Evolutionary conservation across 2,797 vertebrate species (phyloP).

Genomic region (Schizopygopsis pylzovi): DNA sequence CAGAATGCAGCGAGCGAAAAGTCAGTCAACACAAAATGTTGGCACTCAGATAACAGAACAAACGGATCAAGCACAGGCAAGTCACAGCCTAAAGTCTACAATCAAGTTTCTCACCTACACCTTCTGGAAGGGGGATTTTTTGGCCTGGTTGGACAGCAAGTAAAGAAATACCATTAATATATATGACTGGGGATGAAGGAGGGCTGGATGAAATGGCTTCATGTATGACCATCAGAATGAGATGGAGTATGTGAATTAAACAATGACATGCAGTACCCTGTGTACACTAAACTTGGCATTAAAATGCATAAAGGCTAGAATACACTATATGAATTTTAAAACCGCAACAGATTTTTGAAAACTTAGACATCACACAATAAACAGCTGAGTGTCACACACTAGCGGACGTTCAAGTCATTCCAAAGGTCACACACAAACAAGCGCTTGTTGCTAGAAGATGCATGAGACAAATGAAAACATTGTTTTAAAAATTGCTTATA

Average conservation of each 20-base stretch:
- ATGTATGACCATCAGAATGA: conserved; percentile 10
- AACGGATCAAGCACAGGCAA: conserved; percentile 65
- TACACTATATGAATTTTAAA: background rate
- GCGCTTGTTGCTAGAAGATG: background rate
- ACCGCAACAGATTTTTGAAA: background rate
- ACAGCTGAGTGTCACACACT: background rate
- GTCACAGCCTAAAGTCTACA: conserved; percentile 63
- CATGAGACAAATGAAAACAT: background rate
- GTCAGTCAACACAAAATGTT: conserved; percentile 59
- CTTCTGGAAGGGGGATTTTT: conserved; percentile 83
- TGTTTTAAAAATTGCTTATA: background rate
- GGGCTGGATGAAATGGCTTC: conserved; percentile 32
- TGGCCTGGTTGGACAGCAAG: conserved; percentile 81
- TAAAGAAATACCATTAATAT: conserved; percentile 71
- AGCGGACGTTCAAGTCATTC: background rate
- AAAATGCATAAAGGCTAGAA: background rate
- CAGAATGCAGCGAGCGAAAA: conserved; percentile 59
- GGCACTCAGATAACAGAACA: conserved; percentile 66
- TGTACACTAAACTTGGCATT: background rate
- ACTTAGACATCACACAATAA: background rate
- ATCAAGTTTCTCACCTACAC: conserved; percentile 81
- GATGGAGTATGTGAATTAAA: conserved; percentile 12
- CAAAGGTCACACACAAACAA: background rate
- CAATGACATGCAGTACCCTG: background rate
- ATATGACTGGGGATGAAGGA: conserved; percentile 57